Percentiles rank a stretch among this genome's conserved stretches.
Conservation (phyloP, 2,113 vertebrate species). For the Ovibos moschatus region DNA sequence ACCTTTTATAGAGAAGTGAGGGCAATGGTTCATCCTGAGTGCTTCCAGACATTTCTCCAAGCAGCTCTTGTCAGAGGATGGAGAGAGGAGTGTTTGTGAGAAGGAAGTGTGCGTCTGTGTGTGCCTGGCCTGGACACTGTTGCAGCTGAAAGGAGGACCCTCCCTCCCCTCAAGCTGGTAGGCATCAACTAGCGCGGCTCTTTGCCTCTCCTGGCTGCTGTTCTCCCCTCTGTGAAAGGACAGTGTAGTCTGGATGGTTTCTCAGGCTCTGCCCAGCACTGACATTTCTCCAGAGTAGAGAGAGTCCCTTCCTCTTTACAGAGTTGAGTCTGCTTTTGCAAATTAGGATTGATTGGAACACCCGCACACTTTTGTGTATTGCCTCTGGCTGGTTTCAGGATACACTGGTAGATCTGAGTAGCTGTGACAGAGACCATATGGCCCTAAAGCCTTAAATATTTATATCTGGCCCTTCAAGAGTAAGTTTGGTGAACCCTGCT, state of each 20-base stretch:
- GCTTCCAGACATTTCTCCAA: neutral
- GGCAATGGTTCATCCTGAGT: neutral
- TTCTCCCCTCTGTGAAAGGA: neutral
- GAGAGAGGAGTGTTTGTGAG: neutral
- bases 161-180: neutral
- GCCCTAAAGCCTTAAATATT: neutral
- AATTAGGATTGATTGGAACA: neutral
- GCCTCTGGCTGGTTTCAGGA: neutral
- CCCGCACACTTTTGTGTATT: neutral
- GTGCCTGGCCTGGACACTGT: neutral
- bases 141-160: neutral
- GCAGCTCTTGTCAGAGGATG: neutral
- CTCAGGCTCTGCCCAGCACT: neutral
- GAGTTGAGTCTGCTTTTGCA: neutral
- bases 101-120: neutral
- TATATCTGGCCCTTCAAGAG: neutral
- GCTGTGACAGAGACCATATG: neutral
- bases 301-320: neutral
- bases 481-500: neutral
- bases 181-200: neutral
- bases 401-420: neutral
- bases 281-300: neutral
- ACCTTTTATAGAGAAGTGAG: neutral
- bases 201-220: neutral
- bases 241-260: neutral